Percentiles rank a stretch among this genome's conserved stretches.
These are phyloP conservation scores for Bellardia bayeri DNA, from an alignment of 2,888 invertebrate genomes.

Conservation along the genomic window DNA sequence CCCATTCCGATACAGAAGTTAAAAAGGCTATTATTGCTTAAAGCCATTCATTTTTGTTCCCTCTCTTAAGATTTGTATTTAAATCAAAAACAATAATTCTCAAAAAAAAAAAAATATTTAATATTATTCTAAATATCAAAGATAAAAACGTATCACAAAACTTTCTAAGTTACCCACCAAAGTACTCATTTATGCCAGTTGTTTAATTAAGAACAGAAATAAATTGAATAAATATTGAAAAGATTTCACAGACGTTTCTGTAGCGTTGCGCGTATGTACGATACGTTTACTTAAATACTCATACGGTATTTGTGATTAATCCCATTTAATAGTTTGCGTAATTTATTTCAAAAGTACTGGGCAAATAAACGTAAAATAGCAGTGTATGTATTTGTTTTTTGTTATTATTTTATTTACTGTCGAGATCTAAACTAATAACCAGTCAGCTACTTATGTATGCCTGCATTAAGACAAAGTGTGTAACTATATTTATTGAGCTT, in stretches of 20 bases:
- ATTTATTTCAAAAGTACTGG: constrained; percentile 61
- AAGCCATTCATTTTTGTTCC: too few species aligned
- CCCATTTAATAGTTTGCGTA: constrained; percentile 60
- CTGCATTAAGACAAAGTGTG: not conserved
- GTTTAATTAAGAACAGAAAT: constrained; percentile 9
- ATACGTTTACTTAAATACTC: not conserved
- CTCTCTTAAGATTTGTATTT: too few species aligned
- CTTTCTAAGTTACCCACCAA: not conserved
- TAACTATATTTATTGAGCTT: not conserved
- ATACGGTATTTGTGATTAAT: constrained; percentile 34
- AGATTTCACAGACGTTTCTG: constrained; percentile 11
- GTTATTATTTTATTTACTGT: constrained; percentile 27
- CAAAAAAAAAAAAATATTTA: too few species aligned
- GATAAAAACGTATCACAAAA: not conserved
- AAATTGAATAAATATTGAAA: constrained; percentile 34
- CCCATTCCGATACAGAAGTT: too few species aligned
- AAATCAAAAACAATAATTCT: too few species aligned
- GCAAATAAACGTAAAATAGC: constrained; percentile 58
- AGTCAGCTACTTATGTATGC: not conserved
- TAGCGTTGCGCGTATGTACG: not conserved
- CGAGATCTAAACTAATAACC: constrained; percentile 16
- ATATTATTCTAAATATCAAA: too few species aligned
- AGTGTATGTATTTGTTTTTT: not conserved
- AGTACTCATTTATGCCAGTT: constrained; percentile 8
- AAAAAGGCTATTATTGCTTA: too few species aligned